These are phyloP conservation scores for Paradoxurus hermaphroditus DNA, from an alignment of 2,113 vertebrate genomes.

Conservation along the genomic window DNA sequence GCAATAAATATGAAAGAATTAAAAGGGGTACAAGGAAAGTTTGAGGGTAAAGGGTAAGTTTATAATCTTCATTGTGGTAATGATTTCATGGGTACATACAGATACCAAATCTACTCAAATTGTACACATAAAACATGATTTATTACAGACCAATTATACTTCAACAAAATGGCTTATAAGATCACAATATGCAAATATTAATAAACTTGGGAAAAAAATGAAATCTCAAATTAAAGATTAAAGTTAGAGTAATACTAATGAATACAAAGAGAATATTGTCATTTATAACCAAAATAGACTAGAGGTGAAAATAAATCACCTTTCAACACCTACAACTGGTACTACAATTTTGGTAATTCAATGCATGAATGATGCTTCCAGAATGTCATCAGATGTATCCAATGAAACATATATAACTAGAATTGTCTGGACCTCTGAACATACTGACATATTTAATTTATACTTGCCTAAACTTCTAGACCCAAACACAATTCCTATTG, in stretches of 20 bases:
- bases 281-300: neutral
- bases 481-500: neutral
- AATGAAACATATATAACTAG: neutral
- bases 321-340: neutral
- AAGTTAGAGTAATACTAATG: neutral
- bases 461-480: neutral
- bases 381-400: neutral
- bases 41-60: neutral
- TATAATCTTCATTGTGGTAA: neutral
- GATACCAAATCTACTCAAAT: neutral
- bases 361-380: neutral
- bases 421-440: neutral
- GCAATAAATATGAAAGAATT: slow-evolving; percentile 39
- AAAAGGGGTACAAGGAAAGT: neutral
- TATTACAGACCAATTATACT: neutral
- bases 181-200: slow-evolving; percentile 42
- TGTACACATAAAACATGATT: neutral
- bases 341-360: neutral
- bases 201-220: neutral
- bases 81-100: neutral
- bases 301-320: neutral
- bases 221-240: slow-evolving; percentile 24
- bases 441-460: neutral
- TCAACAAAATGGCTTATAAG: neutral
- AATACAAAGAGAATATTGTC: neutral